A percentile compares a stretch with the other conserved stretches of the same genome.
Conservation (phyloP, 2,113 vertebrate species). For the Lanius ludovicianus region DNA sequence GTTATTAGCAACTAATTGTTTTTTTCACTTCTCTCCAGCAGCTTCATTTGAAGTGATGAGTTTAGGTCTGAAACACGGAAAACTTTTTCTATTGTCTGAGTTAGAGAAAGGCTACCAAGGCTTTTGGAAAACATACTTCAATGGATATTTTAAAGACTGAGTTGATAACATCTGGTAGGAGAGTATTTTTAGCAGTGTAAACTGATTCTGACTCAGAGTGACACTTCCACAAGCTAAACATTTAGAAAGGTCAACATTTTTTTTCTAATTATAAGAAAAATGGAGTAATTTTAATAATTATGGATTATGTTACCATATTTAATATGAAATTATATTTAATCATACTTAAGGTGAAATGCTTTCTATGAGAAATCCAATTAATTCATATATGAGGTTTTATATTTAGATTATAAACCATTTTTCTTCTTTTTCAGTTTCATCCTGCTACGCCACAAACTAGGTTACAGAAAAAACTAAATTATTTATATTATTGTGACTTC, state of each 20-base stretch:
- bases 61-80: not conserved
- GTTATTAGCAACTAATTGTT: not conserved
- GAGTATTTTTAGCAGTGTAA: not conserved
- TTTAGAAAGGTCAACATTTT: not conserved
- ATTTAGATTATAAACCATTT: not conserved
- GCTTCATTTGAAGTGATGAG: not conserved
- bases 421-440: not conserved
- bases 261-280: not conserved
- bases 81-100: not conserved
- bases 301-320: not conserved
- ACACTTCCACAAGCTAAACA: not conserved
- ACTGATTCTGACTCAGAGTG: not conserved
- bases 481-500: constrained; percentile 17
- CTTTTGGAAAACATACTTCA: not conserved
- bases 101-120: not conserved
- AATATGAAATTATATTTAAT: not conserved
- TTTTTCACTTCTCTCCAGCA: not conserved
- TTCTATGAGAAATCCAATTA: not conserved
- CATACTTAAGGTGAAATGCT: not conserved
- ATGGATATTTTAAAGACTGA: not conserved
- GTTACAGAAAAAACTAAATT: constrained; percentile 21
- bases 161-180: not conserved
- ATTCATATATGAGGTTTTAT: not conserved
- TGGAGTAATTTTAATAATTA: not conserved
- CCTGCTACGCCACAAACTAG: not conserved